phyloP scores from a whole-genome alignment of 1,140 invertebrate species.

The Drosophila quadrilineata region DNA sequence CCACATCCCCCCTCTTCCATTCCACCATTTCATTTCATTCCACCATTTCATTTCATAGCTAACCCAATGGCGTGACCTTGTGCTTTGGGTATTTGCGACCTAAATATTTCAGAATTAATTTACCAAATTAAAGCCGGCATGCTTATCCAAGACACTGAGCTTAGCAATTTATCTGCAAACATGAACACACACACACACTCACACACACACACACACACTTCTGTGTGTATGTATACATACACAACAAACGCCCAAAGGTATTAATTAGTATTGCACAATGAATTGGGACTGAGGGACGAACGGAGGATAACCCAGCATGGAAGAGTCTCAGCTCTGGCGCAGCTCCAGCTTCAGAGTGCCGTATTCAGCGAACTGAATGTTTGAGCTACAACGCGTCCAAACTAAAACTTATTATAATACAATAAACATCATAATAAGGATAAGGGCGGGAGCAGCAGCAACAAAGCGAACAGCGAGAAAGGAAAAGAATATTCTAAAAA shows the following conservation, averaged over 20 bases:
- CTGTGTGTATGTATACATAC: neutral
- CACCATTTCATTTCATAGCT: conserved; percentile 53
- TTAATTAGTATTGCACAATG: conserved; percentile 67
- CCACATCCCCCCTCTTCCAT: too few species aligned
- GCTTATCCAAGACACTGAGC: conserved; percentile 74
- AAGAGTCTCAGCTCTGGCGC: neutral
- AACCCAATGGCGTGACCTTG: conserved; percentile 53
- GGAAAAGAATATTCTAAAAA: conserved; percentile 22
- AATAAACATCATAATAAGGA: conserved; percentile 48
- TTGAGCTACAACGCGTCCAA: conserved; percentile 26
- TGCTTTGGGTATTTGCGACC: conserved; percentile 57
- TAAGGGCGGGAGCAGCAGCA: neutral
- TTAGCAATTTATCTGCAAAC: conserved; percentile 70
- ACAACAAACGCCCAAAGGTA: conserved; percentile 62
- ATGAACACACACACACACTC: conserved; percentile 37
- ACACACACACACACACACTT: conserved; percentile 6
- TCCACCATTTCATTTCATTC: too few species aligned
- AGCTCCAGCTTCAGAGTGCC: too few species aligned
- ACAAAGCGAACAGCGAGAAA: neutral
- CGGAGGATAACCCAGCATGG: conserved; percentile 15
- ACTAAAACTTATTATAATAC: conserved; percentile 60
- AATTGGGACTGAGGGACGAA: neutral
- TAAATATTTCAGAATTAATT: conserved; percentile 77
- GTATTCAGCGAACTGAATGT: conserved; percentile 11
- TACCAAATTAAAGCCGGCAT: conserved; percentile 75